Conservation (phyloP, 2,797 vertebrate genomes). For the Phylloscopus collybita region DNA sequence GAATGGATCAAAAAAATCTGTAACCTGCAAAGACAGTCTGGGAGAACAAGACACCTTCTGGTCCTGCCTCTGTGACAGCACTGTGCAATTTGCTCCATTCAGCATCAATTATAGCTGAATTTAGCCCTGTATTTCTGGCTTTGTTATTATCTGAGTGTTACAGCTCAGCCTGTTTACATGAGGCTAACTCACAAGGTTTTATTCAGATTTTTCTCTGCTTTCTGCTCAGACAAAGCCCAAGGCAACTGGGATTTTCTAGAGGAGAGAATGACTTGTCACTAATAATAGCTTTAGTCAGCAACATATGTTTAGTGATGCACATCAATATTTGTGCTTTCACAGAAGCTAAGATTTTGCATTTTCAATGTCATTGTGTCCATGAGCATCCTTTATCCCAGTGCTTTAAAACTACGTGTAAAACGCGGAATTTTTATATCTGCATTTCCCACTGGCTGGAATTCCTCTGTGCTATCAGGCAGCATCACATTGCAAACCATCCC, state of each 20-base stretch:
- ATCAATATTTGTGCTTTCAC: constrained; percentile 47
- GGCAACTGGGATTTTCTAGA: constrained; percentile 50
- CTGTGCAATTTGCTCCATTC: constrained; percentile 24
- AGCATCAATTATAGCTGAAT: constrained; percentile 32
- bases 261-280: background rate
- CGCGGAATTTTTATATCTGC: background rate
- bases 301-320: constrained; percentile 37
- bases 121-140: constrained; percentile 13
- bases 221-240: constrained; percentile 47
- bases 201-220: constrained; percentile 19
- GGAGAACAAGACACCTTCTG: constrained; percentile 15
- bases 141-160: background rate
- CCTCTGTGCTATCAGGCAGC: background rate
- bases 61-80: constrained; percentile 12
- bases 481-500: background rate
- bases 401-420: background rate
- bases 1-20: background rate
- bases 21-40: constrained; percentile 3
- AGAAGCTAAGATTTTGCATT: constrained; percentile 19
- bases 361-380: background rate
- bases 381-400: background rate
- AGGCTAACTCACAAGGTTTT: constrained; percentile 24
- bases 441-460: background rate
- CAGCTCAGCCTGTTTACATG: constrained; percentile 28
- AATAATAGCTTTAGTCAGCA: constrained; percentile 56